Evolutionary conservation across 2,888 invertebrate genomes (phyloP).

Genomic region (Drosophila anceps): DNA sequence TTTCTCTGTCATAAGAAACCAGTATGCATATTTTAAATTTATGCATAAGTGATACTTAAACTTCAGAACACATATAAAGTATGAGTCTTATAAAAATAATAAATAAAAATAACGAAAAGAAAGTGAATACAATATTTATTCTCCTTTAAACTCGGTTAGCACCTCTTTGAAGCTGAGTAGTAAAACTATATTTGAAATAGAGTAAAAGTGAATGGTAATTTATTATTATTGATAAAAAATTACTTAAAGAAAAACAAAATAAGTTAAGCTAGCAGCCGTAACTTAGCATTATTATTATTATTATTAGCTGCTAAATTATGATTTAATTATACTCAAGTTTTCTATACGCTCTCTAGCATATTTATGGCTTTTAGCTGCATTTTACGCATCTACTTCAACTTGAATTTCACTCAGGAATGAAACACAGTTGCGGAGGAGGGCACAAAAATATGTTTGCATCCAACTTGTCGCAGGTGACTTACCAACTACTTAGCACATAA

Average conservation of each 20-base stretch:
- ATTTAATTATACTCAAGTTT: background rate
- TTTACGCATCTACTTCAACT: conserved; percentile 11
- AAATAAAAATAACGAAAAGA: too few relatives aligned
- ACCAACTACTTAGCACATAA: conserved; percentile 79
- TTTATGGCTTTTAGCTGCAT: background rate
- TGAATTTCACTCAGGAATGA: conserved; percentile 12
- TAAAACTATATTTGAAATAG: background rate
- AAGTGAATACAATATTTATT: background rate
- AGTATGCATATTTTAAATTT: background rate
- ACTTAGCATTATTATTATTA: background rate
- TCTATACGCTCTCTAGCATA: background rate
- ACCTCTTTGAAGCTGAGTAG: background rate
- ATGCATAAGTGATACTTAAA: background rate
- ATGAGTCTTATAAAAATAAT: too few relatives aligned
- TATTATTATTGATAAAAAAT: too few relatives aligned
- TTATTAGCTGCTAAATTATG: background rate
- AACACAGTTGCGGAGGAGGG: background rate
- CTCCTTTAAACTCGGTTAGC: background rate
- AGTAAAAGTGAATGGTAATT: too few relatives aligned
- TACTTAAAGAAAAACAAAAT: background rate
- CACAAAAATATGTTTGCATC: conserved; percentile 63
- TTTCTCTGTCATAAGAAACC: background rate
- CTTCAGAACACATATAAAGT: background rate
- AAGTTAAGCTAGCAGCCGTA: background rate
- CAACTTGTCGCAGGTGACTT: conserved; percentile 83